Percentiles rank a stretch among this genome's conserved stretches.
Evolutionary conservation across 2,113 vertebrate species (phyloP).

Genomic region (Benitochromis conjunctus): DNA sequence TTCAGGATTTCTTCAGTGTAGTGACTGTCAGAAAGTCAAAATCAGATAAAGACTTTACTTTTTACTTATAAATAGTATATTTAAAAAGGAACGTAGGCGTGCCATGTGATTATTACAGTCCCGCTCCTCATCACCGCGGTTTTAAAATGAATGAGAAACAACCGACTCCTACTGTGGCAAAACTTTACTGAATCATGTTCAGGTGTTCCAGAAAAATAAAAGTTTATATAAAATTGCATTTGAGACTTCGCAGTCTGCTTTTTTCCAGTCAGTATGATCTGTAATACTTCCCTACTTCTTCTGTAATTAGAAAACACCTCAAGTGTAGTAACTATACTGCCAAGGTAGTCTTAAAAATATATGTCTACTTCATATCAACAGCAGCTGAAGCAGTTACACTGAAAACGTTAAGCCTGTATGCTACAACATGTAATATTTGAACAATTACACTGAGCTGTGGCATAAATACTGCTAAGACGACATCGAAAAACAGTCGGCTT

Average conservation of each 20-base stretch:
- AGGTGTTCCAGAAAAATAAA: conserved; percentile 30
- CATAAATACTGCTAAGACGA: conserved; percentile 36
- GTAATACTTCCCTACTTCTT: not conserved
- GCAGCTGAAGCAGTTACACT: conserved; percentile 24
- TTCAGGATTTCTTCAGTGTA: too few species aligned
- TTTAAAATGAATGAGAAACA: not conserved
- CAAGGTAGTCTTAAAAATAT: conserved; percentile 14
- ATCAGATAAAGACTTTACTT: too few species aligned
- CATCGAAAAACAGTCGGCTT: conserved; percentile 2
- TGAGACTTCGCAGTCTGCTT: not conserved
- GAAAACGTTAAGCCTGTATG: not conserved
- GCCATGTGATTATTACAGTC: not conserved
- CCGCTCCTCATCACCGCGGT: not conserved
- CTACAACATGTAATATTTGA: conserved; percentile 31
- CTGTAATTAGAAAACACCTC: conserved; percentile 25
- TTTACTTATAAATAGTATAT: too few species aligned
- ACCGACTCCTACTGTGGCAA: conserved; percentile 26
- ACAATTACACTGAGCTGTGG: conserved; percentile 7
- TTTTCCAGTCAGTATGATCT: not conserved
- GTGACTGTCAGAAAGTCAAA: too few species aligned
- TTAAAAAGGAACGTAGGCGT: not conserved
- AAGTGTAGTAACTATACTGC: conserved; percentile 11
- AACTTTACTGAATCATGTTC: conserved; percentile 44
- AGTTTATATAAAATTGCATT: conserved; percentile 41
- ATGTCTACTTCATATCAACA: conserved; percentile 50